A percentile compares a stretch with the other conserved stretches of the same genome.
Conservation (phyloP, 2,113 vertebrate genomes). For the Coturnix japonica region DNA sequence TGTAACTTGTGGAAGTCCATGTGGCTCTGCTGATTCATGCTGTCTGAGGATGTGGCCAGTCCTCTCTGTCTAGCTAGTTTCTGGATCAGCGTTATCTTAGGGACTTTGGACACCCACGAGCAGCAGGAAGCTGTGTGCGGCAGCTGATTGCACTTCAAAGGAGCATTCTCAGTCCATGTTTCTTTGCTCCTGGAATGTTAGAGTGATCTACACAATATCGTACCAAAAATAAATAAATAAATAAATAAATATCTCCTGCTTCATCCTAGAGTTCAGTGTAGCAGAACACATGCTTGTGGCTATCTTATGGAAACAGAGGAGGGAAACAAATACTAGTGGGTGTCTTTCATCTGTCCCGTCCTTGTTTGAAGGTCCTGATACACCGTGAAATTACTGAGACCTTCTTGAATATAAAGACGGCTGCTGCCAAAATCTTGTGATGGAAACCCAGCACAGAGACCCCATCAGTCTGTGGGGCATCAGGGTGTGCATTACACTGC, state of each 20-base stretch:
- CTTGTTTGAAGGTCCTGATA: neutral
- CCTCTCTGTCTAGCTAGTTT: neutral
- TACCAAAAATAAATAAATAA: neutral
- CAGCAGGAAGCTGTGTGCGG: neutral
- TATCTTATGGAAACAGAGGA: neutral
- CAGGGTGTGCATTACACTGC: neutral
- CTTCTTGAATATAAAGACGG: neutral
- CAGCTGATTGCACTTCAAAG: neutral
- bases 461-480: neutral
- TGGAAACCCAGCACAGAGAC: neutral
- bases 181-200: neutral
- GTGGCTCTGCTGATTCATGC: neutral
- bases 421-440: neutral
- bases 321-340: neutral
- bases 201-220: neutral
- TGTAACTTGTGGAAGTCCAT: neutral
- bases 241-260: rapidly evolving
- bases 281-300: neutral
- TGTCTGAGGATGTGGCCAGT: neutral
- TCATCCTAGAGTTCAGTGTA: neutral
- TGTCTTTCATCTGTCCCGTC: neutral
- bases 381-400: neutral
- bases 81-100: neutral
- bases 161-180: neutral
- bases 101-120: neutral